phyloP scores from a whole-genome alignment of 2,888 invertebrate genomes.

The Apodemia duryi region DNA sequence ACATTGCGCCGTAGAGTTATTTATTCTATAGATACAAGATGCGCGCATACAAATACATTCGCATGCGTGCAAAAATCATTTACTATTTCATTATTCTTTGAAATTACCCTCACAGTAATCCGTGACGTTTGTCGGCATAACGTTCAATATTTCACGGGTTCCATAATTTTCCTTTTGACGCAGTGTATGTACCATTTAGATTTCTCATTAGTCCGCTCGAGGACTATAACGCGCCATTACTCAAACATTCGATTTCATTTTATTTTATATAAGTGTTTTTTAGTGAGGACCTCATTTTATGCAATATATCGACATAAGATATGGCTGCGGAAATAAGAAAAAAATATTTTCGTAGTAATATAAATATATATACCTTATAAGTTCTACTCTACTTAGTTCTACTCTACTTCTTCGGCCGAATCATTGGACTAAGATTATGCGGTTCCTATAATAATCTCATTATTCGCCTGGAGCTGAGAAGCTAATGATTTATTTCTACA shows the following conservation, averaged over 20 bases:
- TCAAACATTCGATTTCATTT: not conserved
- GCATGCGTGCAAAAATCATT: not conserved
- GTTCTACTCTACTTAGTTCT: too few relatives aligned
- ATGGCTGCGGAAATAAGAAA: not conserved
- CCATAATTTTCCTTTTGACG: conserved; percentile 17
- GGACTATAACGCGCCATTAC: conserved; percentile 1
- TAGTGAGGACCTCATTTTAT: not conserved
- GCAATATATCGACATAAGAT: not conserved
- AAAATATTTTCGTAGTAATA: too few relatives aligned
- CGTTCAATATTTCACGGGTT: conserved; percentile 2
- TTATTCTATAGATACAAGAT: not conserved
- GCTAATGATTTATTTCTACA: too few relatives aligned
- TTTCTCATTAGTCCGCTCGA: conserved; percentile 23
- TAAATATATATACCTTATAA: too few relatives aligned
- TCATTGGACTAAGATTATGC: too few relatives aligned
- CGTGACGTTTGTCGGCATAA: not conserved
- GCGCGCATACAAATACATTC: too few relatives aligned
- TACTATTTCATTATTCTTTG: not conserved
- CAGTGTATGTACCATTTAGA: conserved; percentile 21
- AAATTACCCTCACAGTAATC: not conserved
- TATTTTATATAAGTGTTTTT: not conserved
- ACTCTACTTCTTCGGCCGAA: too few relatives aligned
- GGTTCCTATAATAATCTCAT: too few relatives aligned
- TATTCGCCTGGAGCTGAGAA: too few relatives aligned
- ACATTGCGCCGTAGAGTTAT: too few relatives aligned